Base-by-base conservation (phyloP, 2,113 vertebrate genomes). In the Scartelaos histophorus region DNA sequence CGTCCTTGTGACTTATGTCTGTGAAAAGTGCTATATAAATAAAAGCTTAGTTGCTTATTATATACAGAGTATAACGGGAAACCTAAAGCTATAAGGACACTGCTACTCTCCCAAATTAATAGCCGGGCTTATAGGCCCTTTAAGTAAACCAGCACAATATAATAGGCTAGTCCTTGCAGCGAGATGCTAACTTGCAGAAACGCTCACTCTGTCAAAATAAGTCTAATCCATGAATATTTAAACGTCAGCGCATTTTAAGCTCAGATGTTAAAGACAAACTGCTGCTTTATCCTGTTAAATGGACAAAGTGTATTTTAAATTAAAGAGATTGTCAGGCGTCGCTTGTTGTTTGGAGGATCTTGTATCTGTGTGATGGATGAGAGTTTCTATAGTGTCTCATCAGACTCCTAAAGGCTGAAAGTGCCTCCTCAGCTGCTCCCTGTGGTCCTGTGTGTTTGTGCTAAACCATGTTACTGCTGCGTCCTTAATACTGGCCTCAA, bases 371-470 rank as follows among this genome's bases (percentile, higher is more conserved):
- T 60, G 82, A 81, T 64, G 62, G 79, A 77, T 80, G 43, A 58
- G 73, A 69, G 71, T 58, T 61, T 66, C 16, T 1, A 15, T 73
- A 54, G 0, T 51, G 43, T 69, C 69, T 70, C 69, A 43, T 67
- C 64, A n/a, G 51, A 38, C 43, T 43, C 80, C 83, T 75, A 68
- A 35, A 2, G 69, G 79, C 79, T 75, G 84, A 53, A 82, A 79
- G 68, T 81, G 82, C 79, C 84, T 75, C 73, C 78, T 85, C 79
- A 78, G 84, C 84, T 25, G 67, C 29, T 62, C 61, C 35, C 34
- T 9, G 25, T 21, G 34, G 29, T 29, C 19, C 70, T 49, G 56
- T 65, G n/a, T 47, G 71, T 51, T 71, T 60, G 54, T 49, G 25
- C 60, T 65, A 47, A 86, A 85, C 71, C 70, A 75, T 68, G 67